phyloP scores from a whole-genome alignment of 2,113 vertebrate species.

The Manacus vitellinus region DNA sequence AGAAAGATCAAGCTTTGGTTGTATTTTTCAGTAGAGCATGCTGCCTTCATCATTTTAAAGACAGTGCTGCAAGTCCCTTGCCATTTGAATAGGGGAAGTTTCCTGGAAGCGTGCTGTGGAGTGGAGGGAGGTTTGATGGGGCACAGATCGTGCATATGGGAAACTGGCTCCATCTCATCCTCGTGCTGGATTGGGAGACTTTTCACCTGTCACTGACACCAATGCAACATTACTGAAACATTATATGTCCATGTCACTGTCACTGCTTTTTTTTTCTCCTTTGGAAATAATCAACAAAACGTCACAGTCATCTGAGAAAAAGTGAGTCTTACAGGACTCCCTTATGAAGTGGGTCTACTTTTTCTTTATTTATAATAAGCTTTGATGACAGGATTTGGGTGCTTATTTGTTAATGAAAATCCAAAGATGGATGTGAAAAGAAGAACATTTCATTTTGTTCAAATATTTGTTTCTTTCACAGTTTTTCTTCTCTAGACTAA shows the following conservation, averaged over 20 bases:
- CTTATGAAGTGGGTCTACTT: background rate
- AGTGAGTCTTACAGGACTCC: background rate
- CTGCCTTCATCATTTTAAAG: background rate
- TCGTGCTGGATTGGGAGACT: rapidly evolving
- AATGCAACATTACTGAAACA: background rate
- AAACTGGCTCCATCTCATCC: background rate
- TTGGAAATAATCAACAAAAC: background rate
- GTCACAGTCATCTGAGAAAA: background rate
- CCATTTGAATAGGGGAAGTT: background rate
- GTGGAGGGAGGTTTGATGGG: background rate
- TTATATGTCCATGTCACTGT: background rate
- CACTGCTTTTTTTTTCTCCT: background rate
- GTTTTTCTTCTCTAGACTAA: background rate
- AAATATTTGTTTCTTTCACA: background rate
- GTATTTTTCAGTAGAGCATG: background rate
- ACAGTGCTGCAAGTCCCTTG: rapidly evolving
- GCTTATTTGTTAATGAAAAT: background rate
- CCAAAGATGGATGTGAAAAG: background rate
- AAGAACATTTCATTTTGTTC: background rate
- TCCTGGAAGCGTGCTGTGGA: background rate
- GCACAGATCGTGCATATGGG: rapidly evolving
- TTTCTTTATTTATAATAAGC: background rate
- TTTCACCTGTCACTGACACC: background rate
- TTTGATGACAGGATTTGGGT: background rate
- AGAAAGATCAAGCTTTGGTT: background rate